Conservation (phyloP, 1,140 invertebrate genomes). For the Neotoxoptera formosana region DNA sequence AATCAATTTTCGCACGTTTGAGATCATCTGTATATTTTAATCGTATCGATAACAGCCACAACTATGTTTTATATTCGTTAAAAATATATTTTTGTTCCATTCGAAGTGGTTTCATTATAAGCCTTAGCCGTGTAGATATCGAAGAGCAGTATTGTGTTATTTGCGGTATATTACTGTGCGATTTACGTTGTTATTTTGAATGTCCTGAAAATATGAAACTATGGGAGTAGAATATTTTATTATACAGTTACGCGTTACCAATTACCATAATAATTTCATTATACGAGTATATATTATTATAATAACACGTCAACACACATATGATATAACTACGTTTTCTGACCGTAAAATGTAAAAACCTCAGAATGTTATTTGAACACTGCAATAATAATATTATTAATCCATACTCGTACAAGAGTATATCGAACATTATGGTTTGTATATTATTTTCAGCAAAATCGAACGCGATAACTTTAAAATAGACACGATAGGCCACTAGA, state of each 20-base stretch:
- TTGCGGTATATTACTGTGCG: not conserved
- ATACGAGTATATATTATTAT: not conserved
- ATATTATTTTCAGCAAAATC: too few species aligned
- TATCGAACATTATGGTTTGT: not conserved
- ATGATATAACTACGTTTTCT: too few species aligned
- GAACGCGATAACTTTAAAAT: not conserved
- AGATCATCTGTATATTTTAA: too few species aligned
- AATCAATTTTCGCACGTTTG: too few species aligned
- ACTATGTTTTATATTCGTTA: too few species aligned
- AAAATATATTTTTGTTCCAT: too few species aligned
- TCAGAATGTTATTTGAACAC: not conserved
- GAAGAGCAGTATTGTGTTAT: too few species aligned
- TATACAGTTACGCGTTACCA: not conserved
- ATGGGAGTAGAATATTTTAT: not conserved
- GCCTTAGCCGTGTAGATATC: too few species aligned
- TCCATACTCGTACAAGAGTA: not conserved
- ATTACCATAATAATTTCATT: not conserved
- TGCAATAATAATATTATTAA: too few species aligned
- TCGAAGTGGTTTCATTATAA: too few species aligned
- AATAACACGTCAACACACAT: not conserved
- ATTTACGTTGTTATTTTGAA: not conserved
- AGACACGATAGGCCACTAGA: too few species aligned
- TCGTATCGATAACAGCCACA: too few species aligned
- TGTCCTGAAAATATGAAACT: not conserved
- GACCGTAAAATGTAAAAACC: not conserved